Percentiles rank a stretch among this genome's conserved stretches.
Evolutionary conservation across 2,888 invertebrate genomes (phyloP).

Genomic region (Chrysolina haemoptera): DNA sequence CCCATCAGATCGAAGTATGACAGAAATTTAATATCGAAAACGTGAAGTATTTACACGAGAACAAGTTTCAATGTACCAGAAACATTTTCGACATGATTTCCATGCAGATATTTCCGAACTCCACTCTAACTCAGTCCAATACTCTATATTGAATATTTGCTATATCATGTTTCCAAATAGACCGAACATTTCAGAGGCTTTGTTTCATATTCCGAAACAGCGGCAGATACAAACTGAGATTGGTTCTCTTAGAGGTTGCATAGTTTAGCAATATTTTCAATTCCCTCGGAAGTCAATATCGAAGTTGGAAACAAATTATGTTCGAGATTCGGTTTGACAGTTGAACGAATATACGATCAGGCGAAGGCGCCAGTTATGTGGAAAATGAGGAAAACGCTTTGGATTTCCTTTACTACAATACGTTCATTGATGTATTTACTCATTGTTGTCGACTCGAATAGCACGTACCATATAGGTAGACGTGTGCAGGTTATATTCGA

Average conservation of each 20-base stretch:
- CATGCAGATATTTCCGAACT: constrained; percentile 10
- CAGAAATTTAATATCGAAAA: neutral
- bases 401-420: constrained; percentile 23
- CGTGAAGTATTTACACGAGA: neutral
- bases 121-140: constrained; percentile 22
- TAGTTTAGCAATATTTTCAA: constrained; percentile 64
- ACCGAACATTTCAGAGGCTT: constrained; percentile 58
- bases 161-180: constrained; percentile 60
- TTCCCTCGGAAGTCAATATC: constrained; percentile 62
- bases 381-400: constrained; percentile 2
- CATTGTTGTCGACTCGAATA: neutral
- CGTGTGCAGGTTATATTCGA: too few species aligned
- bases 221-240: constrained; percentile 60
- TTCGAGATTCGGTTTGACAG: constrained; percentile 65
- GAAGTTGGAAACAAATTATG: constrained; percentile 64
- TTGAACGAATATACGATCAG: constrained; percentile 52
- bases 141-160: constrained; percentile 45
- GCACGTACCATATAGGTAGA: neutral
- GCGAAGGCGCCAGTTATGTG: constrained; percentile 30
- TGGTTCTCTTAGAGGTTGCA: constrained; percentile 62
- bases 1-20: neutral
- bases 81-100: constrained; percentile 19
- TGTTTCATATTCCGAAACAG: constrained; percentile 59
- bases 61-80: neutral
- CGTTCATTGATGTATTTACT: constrained; percentile 29